Base-by-base conservation (phyloP, 1,140 invertebrate genomes). In the Andrena cerasifolii region DNA sequence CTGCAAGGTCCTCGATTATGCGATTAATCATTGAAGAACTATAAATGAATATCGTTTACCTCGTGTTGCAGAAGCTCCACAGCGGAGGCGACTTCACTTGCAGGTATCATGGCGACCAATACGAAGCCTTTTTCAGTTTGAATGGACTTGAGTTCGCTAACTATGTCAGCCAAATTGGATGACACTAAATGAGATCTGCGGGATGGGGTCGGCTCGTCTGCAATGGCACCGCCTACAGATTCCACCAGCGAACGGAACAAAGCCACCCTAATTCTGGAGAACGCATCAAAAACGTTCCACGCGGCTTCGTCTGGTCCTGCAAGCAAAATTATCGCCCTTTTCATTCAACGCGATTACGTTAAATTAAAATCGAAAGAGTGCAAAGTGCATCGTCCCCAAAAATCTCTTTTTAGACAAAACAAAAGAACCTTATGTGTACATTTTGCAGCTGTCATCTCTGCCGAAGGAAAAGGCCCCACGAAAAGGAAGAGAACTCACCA, bases 101-200 rank as follows among this genome's bases (percentile, higher is more conserved):
- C 53, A 4, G 67, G 61, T 1, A 78, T 36, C 6, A 66, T 43
- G 7, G 75, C 83, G 7, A 89, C 62, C 21, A 90, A 31, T 47
- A 88, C 33, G 33, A 85, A 90, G 24, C 88, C 88, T 26, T 86
- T 85, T n/a, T 87, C 73, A 40, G 80, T 82, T 16, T 84, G 28
- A 16, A 83, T 7, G 0, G 67, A 79, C 6, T 84, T 84, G 5
- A 89, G 53, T 51, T 88, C 71, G n/a, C 4, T 47, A 2, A 89
- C 18, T 21, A 89, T 31, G 16, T 84, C 80, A 14, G 61, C 66
- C 1, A 77, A 62, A 61, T 59, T 67, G 16, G 62, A n/a, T n/a
- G 33, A 56, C 31, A 49, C 31, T 10, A 18, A 31, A 51, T 59
- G 65, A 0, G 62, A n/a, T 65, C 7, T 59, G 5, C 45, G 59